phyloP scores from a whole-genome alignment of 35 echinoderm and acorn worm genomes.

The Anneissia japonica region DNA sequence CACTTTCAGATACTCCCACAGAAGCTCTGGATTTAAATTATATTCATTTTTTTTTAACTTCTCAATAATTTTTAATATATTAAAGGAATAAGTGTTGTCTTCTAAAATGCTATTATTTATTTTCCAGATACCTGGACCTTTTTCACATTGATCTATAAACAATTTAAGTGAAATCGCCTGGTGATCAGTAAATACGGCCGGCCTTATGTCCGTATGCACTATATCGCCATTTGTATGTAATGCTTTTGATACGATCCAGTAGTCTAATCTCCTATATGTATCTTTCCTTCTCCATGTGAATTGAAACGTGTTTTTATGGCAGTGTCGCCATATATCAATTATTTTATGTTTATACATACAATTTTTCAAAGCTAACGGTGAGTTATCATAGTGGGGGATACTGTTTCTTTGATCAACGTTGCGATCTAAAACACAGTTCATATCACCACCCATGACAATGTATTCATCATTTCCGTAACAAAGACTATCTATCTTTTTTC shows the following conservation, averaged over 20 bases:
- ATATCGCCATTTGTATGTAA: no score
- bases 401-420: neutral
- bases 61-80: no score
- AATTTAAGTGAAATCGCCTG: no score
- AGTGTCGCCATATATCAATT: neutral
- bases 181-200: no score
- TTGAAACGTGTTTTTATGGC: neutral
- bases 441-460: neutral
- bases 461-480: neutral
- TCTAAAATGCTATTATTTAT: neutral
- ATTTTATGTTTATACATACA: neutral
- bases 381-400: neutral
- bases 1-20: neutral
- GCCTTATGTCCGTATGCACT: no score
- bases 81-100: neutral
- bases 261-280: neutral
- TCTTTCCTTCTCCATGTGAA: neutral
- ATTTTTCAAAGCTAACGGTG: neutral
- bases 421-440: neutral
- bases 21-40: neutral
- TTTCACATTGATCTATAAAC: no score
- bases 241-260: neutral
- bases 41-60: neutral
- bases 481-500: neutral
- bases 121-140: no score